These are phyloP conservation scores for Bubo scandiacus DNA, from an alignment of 2,113 vertebrate species.

Conservation along the genomic window DNA sequence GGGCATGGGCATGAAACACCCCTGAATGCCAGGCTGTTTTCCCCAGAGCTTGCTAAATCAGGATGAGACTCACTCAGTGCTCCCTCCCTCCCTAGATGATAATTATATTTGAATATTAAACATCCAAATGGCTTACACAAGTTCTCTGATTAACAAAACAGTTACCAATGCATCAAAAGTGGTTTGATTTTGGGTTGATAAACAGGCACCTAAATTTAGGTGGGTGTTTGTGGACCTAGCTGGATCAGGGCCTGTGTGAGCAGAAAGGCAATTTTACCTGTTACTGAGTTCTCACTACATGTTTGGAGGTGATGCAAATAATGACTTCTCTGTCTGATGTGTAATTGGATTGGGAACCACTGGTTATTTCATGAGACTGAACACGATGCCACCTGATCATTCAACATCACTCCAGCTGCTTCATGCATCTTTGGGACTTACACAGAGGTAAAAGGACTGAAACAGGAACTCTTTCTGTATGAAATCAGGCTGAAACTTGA, in stretches of 20 bases:
- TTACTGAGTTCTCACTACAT: not conserved
- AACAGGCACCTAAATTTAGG: not conserved
- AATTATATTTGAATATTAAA: constrained; percentile 32
- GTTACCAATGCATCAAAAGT: not conserved
- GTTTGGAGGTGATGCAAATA: not conserved
- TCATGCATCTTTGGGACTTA: not conserved
- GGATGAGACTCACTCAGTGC: not conserved
- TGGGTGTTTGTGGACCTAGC: not conserved
- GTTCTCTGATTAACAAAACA: not conserved
- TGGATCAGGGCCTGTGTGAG: not conserved
- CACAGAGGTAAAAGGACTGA: not conserved
- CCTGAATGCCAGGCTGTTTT: not conserved
- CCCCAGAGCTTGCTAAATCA: not conserved
- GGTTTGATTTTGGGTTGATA: not conserved
- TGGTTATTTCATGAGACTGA: not conserved
- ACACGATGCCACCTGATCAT: not conserved
- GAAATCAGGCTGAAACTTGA: not conserved
- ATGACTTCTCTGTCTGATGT: not conserved
- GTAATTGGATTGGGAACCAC: not conserved
- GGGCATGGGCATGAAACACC: not conserved
- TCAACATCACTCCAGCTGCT: not conserved
- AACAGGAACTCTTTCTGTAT: not conserved
- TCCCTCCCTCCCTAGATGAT: not conserved
- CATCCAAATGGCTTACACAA: not conserved
- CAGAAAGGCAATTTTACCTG: not conserved